Evolutionary conservation across 1,140 invertebrate genomes (phyloP), one percentile per base, ranked within the genome.

Genomic region (Sminthurides bifidus): DNA sequence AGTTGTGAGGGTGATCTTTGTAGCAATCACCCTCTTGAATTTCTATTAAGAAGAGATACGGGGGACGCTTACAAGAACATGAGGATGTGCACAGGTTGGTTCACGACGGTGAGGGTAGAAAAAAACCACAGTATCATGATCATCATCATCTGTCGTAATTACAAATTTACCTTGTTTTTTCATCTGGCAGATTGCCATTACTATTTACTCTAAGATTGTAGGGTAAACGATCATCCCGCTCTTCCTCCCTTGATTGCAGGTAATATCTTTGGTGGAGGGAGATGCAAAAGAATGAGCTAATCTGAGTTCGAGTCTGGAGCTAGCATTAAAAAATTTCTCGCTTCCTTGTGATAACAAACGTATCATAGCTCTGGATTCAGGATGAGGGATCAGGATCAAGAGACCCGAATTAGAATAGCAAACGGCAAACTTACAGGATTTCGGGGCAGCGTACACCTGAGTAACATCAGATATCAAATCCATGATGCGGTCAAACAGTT

Each of bases 261-360:
- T 45, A 26, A 45, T 45, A 45, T 45, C 29, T n/a, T n/a, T n/a
- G n/a, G 33, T 35, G n/a, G 33, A 12, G n/a, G 33, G n/a, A 35
- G n/a, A 35, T 35, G 33, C n/a, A 35, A 35, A 35, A 35, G n/a
- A 35, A n/a, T 35, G 33, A 10, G n/a, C 10, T n/a, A 35, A 12
- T 35, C n/a, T 35, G 33, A 35, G 33, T 35, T 35, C n/a, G n/a
- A 12, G 10, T 35, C 33, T 12, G 33, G 33, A 35, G n/a, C n/a
- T n/a, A n/a, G 43, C 29, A 21, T 26, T 45, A 45, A 45, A 26
- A 26, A 45, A 45, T 45, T 45, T 45, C 43, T 45, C 43, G 43
- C 43, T 45, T 45, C 24, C 24, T 26, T 45, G 43, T 45, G 43
- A 45, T 27, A 26, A 26, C 29, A 4, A 26, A 41, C 23, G 8